A percentile compares a stretch with the other conserved stretches of the same genome.
These are phyloP conservation scores for Ictidomys tridecemlineatus DNA, from an alignment of 2,113 vertebrate species.

Conservation along the genomic window DNA sequence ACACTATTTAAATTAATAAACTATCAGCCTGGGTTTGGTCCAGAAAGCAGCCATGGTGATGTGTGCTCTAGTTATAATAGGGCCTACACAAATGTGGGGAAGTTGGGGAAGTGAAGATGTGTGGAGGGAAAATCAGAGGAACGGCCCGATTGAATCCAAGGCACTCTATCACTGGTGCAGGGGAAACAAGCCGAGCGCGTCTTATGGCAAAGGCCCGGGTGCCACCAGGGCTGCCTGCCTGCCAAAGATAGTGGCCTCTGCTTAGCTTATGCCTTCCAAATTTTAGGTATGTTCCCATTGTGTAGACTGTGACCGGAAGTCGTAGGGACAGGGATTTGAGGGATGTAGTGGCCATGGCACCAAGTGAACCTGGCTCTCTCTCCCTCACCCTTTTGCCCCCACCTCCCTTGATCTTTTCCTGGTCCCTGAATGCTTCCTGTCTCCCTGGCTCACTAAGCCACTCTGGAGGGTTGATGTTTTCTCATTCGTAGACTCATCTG, in stretches of 20 bases:
- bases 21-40: background rate
- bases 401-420: background rate
- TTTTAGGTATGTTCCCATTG: background rate
- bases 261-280: background rate
- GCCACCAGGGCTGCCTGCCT: fast-evolving
- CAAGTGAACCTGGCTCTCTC: background rate
- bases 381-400: background rate
- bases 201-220: background rate
- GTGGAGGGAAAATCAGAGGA: background rate
- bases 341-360: too few relatives aligned
- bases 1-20: too few relatives aligned
- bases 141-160: too few relatives aligned
- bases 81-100: background rate
- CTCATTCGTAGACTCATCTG: background rate
- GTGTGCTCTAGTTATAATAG: background rate
- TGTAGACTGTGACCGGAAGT: background rate
- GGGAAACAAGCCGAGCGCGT: background rate
- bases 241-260: background rate
- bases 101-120: background rate
- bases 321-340: background rate
- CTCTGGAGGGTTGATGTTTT: background rate
- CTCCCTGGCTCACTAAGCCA: background rate
- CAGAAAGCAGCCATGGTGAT: background rate
- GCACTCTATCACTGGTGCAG: background rate
- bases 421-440: background rate